Conservation (phyloP, 2,888 invertebrate species). For the Lycophotia porphyrea region DNA sequence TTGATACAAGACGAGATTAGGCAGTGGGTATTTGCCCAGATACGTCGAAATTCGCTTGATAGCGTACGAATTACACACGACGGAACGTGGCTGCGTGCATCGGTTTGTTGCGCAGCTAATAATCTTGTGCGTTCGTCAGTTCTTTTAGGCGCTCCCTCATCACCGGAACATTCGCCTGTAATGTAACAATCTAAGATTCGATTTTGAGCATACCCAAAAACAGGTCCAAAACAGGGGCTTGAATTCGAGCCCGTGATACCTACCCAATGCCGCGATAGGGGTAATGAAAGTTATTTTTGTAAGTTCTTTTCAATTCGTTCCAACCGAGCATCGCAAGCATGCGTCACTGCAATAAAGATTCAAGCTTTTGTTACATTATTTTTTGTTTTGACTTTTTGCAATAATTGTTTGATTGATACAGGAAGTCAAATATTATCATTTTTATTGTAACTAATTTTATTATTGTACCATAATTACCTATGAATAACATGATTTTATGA, state of each 20-base stretch:
- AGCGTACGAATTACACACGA: neutral
- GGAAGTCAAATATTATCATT: slow-evolving; percentile 38
- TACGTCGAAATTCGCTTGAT: neutral
- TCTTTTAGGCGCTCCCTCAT: neutral
- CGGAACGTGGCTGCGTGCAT: neutral
- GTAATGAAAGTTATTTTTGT: neutral
- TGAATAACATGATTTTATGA: neutral
- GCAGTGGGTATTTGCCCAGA: neutral
- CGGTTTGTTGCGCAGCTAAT: neutral
- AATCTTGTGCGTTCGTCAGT: neutral
- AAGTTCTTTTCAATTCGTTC: neutral
- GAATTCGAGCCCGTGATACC: neutral
- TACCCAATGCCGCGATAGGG: neutral
- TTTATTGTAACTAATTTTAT: slow-evolving; percentile 41
- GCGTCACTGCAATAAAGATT: slow-evolving; percentile 40
- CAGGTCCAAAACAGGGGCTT: too few species aligned
- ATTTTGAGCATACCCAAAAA: too few species aligned
- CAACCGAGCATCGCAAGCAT: neutral
- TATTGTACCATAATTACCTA: neutral
- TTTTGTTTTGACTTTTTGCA: slow-evolving; percentile 33
- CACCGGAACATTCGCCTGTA: neutral
- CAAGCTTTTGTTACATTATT: slow-evolving; percentile 14
- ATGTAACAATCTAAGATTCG: neutral
- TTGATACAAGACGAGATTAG: slow-evolving; percentile 1
- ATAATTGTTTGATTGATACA: slow-evolving; percentile 23